Conservation (phyloP, 2,797 vertebrate species). For the Acomys russatus region DNA sequence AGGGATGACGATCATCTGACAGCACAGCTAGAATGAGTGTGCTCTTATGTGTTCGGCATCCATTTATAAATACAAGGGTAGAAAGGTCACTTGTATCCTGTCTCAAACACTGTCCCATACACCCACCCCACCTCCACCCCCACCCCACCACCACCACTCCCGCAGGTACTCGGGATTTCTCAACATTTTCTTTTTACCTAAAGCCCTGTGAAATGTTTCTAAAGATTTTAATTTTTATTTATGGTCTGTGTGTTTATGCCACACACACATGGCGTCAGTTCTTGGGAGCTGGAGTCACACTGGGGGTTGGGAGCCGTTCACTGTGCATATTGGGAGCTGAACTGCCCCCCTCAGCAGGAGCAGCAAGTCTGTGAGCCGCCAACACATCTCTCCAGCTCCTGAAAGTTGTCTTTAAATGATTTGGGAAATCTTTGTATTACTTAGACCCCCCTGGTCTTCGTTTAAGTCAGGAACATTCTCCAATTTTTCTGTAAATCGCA, state of each 20-base stretch:
- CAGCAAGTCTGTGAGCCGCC: neutral
- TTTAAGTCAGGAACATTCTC: constrained; percentile 17
- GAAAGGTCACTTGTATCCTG: neutral
- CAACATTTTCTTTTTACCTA: neutral
- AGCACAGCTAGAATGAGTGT: neutral
- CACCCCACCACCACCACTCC: neutral
- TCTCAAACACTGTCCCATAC: neutral
- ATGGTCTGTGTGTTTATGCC: neutral
- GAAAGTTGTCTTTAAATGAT: neutral
- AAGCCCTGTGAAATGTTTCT: neutral
- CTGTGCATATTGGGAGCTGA: no score
- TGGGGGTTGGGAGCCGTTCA: neutral
- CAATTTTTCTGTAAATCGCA: neutral
- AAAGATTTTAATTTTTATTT: neutral
- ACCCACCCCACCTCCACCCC: no score
- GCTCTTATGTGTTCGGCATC: neutral
- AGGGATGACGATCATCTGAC: neutral
- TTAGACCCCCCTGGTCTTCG: neutral
- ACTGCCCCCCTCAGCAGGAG: neutral
- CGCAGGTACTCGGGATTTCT: neutral
- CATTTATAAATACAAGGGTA: neutral
- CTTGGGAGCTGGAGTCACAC: neutral
- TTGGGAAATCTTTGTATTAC: constrained; percentile 15
- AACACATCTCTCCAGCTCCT: neutral
- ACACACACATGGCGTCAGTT: no score